These are phyloP conservation scores for Thumatha senex DNA, from an alignment of 2,888 invertebrate species.

Conservation along the genomic window DNA sequence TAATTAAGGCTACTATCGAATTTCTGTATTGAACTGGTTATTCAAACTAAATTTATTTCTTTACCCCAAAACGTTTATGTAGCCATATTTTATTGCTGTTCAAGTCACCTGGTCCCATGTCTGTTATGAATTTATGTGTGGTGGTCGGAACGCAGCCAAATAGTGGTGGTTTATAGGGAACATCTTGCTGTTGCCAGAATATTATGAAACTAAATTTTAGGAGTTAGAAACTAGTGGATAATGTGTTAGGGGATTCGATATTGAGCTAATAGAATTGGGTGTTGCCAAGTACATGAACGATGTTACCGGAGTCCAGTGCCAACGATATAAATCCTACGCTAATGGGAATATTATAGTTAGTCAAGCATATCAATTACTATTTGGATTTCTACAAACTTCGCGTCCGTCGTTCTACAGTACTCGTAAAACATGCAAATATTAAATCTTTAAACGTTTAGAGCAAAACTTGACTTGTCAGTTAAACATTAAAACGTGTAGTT, in stretches of 20 bases:
- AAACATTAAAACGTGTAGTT: too few relatives aligned
- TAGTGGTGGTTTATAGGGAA: conserved; percentile 50
- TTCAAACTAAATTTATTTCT: conserved; percentile 1
- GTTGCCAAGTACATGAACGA: not conserved
- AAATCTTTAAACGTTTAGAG: too few relatives aligned
- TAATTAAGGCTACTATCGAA: too few relatives aligned
- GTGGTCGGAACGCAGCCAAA: conserved; percentile 59
- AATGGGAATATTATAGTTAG: too few relatives aligned
- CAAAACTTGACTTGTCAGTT: too few relatives aligned
- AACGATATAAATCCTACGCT: too few relatives aligned
- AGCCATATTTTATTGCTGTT: conserved; percentile 45
- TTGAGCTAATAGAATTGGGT: not conserved
- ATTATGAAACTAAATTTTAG: conserved; percentile 35
- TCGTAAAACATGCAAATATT: too few relatives aligned
- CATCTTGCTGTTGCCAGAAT: conserved; percentile 44
- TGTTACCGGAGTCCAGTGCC: too few relatives aligned
- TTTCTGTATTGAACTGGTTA: too few relatives aligned
- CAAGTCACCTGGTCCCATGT: conserved; percentile 56
- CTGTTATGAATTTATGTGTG: conserved; percentile 54
- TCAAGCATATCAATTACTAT: too few relatives aligned
- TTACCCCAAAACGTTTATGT: conserved; percentile 4
- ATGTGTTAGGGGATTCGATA: not conserved
- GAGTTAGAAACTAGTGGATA: conserved; percentile 18
- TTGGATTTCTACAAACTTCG: too few relatives aligned
- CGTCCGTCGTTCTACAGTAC: too few relatives aligned